phyloP scores from a whole-genome alignment of 2,888 invertebrate species.

The Molorchus minor region DNA sequence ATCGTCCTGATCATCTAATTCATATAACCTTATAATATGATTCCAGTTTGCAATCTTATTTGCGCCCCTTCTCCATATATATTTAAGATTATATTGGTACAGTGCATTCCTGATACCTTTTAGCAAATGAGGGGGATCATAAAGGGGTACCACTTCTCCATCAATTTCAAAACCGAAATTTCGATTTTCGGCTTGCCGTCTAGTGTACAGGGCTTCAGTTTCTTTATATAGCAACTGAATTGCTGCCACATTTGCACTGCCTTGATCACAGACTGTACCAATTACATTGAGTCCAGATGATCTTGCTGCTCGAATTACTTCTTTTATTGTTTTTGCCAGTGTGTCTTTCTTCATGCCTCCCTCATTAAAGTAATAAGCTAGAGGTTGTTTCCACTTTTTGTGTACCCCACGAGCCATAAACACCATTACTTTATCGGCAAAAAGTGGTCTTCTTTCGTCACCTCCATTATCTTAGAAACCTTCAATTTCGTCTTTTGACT shows the following conservation, averaged over 20 bases:
- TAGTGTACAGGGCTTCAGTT: neutral
- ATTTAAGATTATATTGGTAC: neutral
- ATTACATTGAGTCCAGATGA: conserved; percentile 7
- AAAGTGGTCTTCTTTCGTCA: neutral
- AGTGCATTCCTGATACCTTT: neutral
- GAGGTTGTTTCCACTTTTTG: conserved; percentile 6
- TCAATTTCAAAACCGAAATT: neutral
- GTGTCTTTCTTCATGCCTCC: neutral
- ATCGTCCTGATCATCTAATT: neutral
- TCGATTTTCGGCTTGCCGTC: neutral
- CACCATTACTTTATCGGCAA: neutral
- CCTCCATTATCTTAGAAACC: neutral
- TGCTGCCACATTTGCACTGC: neutral
- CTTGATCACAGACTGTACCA: conserved; percentile 1
- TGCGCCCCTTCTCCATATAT: neutral
- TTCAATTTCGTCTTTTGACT: neutral
- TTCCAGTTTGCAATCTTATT: neutral
- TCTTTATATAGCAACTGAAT: neutral
- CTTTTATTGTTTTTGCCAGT: conserved; percentile 4
- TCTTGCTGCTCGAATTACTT: neutral
- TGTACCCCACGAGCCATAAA: neutral
- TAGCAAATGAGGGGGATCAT: neutral
- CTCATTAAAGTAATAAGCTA: neutral
- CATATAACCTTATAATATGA: neutral
- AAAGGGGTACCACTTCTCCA: neutral